A percentile compares a stretch with the other conserved stretches of the same genome.
These are phyloP conservation scores for Poecilia picta DNA, from an alignment of 2,797 vertebrate genomes.

Conservation along the genomic window DNA sequence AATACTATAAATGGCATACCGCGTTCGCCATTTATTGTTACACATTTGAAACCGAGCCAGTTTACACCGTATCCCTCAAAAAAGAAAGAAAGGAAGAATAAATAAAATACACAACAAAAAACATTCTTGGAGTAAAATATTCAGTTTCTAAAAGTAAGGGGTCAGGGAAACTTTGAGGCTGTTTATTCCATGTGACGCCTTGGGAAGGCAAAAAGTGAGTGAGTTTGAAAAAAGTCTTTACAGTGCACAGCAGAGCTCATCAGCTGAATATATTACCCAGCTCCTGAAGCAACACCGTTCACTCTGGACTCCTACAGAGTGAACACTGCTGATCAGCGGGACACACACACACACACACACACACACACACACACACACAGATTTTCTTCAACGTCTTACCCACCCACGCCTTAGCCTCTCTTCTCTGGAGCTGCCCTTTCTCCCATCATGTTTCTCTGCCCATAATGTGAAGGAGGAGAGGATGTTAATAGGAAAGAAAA, in stretches of 20 bases:
- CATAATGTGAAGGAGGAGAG: slow-evolving; percentile 66
- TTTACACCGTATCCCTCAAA: slow-evolving; percentile 46
- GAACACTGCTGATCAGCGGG: slow-evolving; percentile 72
- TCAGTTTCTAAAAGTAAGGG: slow-evolving; percentile 54
- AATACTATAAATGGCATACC: slow-evolving; percentile 24
- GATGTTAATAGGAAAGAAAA: slow-evolving; percentile 75
- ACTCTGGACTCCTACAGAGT: slow-evolving; percentile 65
- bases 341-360: slow-evolving; percentile 37
- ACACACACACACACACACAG: slow-evolving; percentile 27
- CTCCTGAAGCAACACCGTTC: slow-evolving; percentile 69
- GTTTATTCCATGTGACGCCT: slow-evolving; percentile 69
- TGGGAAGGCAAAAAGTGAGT: slow-evolving; percentile 55
- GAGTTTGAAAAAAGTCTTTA: slow-evolving; percentile 60
- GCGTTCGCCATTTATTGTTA: slow-evolving; percentile 63
- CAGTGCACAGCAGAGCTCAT: slow-evolving; percentile 68
- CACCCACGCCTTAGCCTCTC: slow-evolving; percentile 56
- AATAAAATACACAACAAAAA: slow-evolving; percentile 13
- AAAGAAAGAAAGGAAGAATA: neutral
- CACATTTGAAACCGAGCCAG: slow-evolving; percentile 48
- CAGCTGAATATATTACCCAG: slow-evolving; percentile 73
- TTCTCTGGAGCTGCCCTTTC: slow-evolving; percentile 63
- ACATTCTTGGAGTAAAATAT: slow-evolving; percentile 56
- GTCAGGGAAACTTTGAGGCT: slow-evolving; percentile 63
- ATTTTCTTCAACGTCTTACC: slow-evolving; percentile 52
- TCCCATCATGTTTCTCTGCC: slow-evolving; percentile 54